Conservation (phyloP, 2,888 invertebrate species). For the Argyresthia goedartella region DNA sequence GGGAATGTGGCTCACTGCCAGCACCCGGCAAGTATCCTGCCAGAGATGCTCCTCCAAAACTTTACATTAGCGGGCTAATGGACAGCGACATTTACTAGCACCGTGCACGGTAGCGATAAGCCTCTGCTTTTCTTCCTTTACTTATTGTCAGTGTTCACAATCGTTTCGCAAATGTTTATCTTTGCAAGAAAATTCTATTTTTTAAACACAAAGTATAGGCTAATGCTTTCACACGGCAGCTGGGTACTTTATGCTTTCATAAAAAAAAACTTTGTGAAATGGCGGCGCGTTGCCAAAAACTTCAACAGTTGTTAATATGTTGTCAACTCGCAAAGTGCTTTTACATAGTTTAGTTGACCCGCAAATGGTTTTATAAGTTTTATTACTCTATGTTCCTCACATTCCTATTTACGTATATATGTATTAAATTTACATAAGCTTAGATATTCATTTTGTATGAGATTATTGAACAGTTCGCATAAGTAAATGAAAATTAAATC, state of each 20-base stretch:
- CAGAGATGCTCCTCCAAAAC: slow-evolving; percentile 23
- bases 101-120: background rate
- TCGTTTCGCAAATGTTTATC: too few species aligned
- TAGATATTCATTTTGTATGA: too few species aligned
- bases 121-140: background rate
- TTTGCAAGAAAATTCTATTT: too few species aligned
- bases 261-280: background rate
- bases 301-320: background rate
- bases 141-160: background rate
- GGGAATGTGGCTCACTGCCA: background rate
- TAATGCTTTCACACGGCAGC: too few species aligned
- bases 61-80: slow-evolving; percentile 19
- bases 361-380: background rate
- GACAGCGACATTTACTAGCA: slow-evolving; percentile 23
- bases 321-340: background rate
- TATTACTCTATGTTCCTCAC: too few species aligned
- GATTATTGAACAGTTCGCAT: too few species aligned
- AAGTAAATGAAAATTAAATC: too few species aligned
- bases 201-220: too few species aligned
- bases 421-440: too few species aligned
- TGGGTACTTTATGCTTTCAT: too few species aligned
- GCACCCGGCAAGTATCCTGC: slow-evolving; percentile 18
- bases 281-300: background rate
- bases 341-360: background rate
- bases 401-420: too few species aligned